Conservation (phyloP, 1,140 invertebrate species). For the Drosophila burlai region DNA sequence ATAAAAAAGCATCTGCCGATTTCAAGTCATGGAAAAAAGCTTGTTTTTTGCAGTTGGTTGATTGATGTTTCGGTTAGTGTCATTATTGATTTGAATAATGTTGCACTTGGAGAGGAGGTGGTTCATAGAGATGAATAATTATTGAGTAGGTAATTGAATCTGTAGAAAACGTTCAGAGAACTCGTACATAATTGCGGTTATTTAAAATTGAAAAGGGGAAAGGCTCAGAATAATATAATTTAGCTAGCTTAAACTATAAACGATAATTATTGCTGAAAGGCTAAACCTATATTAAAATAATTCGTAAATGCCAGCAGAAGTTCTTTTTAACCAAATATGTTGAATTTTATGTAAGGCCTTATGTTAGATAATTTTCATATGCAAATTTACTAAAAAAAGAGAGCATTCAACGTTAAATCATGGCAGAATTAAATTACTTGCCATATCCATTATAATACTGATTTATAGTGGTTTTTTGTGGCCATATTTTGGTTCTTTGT, state of each 20-base stretch:
- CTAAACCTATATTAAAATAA: too few relatives aligned
- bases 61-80: conserved; percentile 42
- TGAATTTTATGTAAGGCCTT: conserved; percentile 13
- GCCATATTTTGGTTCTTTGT: conserved; percentile 20
- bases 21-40: conserved; percentile 35
- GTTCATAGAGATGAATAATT: conserved; percentile 5
- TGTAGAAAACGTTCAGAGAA: conserved; percentile 3
- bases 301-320: too few relatives aligned
- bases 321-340: neutral
- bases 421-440: conserved; percentile 31
- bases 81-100: conserved; percentile 48
- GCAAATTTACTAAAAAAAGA: conserved; percentile 17
- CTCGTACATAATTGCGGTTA: conserved; percentile 4
- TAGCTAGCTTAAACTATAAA: neutral
- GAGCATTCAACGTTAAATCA: conserved; percentile 51
- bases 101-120: conserved; percentile 4
- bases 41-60: conserved; percentile 42
- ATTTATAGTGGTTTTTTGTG: conserved; percentile 37
- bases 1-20: conserved; percentile 27
- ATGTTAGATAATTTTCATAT: neutral
- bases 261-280: neutral
- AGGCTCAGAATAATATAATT: neutral
- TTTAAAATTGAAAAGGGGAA: conserved; percentile 12
- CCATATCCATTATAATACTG: conserved; percentile 17
- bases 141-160: conserved; percentile 6